phyloP scores from a whole-genome alignment of 1,140 invertebrate species.

The Leucophenga varia region DNA sequence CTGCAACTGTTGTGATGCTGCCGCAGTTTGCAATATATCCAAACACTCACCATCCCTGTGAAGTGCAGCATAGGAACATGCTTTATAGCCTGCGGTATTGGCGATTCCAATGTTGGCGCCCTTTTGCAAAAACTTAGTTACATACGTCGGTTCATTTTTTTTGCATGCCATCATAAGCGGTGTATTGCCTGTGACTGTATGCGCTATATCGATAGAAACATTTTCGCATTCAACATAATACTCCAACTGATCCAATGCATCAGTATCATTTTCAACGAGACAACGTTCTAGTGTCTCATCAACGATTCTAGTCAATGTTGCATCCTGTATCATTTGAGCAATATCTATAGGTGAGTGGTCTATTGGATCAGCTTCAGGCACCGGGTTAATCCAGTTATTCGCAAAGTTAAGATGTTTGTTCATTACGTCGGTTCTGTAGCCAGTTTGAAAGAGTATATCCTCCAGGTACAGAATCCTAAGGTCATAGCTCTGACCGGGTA shows the following conservation, averaged over 20 bases:
- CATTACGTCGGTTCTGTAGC: constrained; percentile 59
- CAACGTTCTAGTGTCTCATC: too few relatives aligned
- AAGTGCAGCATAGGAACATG: constrained; percentile 14
- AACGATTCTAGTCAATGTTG: too few relatives aligned
- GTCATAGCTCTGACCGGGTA: constrained; percentile 77
- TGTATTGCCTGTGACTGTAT: constrained; percentile 67
- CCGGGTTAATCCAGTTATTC: too few relatives aligned
- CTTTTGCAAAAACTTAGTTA: constrained; percentile 67
- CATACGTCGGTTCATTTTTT: constrained; percentile 65
- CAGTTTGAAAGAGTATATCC: constrained; percentile 74
- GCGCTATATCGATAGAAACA: constrained; percentile 67
- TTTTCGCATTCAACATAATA: constrained; percentile 75
- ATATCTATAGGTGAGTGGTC: too few relatives aligned
- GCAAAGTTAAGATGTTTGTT: too few relatives aligned
- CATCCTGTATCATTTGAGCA: too few relatives aligned
- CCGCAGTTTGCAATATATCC: constrained; percentile 5
- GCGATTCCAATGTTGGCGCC: constrained; percentile 25
- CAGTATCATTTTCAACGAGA: too few relatives aligned
- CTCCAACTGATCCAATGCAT: constrained; percentile 71
- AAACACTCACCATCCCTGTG: constrained; percentile 12
- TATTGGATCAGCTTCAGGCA: too few relatives aligned
- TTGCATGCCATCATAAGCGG: constrained; percentile 77
- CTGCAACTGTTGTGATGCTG: not conserved
- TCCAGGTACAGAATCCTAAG: constrained; percentile 82
- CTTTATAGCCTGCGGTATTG: constrained; percentile 9